Conservation (phyloP, 2,113 vertebrate genomes). For the Pseudorhombus dupliciocellatus region DNA sequence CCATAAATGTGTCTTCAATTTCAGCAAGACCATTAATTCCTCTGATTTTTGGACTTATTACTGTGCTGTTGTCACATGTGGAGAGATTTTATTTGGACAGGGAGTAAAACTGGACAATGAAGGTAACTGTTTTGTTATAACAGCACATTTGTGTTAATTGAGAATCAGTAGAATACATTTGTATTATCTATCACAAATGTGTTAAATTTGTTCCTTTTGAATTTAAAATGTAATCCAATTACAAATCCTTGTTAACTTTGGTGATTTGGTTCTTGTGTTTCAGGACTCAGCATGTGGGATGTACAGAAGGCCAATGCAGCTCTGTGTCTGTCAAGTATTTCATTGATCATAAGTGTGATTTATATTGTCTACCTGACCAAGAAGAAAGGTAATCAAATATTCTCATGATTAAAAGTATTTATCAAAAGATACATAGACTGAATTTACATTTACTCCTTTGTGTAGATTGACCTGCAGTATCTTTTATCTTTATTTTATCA, state of each 20-base stretch:
- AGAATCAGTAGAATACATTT: no score
- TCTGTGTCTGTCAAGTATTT: background rate
- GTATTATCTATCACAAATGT: no score
- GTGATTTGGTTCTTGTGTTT: background rate
- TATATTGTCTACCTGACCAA: slow-evolving; percentile 7
- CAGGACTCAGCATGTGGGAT: slow-evolving; percentile 3
- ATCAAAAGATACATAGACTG: no score
- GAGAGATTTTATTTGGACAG: slow-evolving; percentile 41
- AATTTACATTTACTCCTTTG: background rate
- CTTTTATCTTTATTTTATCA: no score
- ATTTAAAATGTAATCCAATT: no score
- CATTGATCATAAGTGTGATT: slow-evolving; percentile 9
- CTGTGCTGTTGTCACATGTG: slow-evolving; percentile 57
- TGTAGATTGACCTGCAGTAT: background rate
- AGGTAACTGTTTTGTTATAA: no score
- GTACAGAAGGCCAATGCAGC: background rate
- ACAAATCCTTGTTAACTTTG: no score
- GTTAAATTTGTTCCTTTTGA: no score
- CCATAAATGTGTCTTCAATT: slow-evolving; percentile 21
- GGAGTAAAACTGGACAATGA: no score
- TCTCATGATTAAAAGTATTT: background rate
- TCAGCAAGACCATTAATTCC: slow-evolving; percentile 5
- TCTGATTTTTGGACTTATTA: slow-evolving; percentile 46
- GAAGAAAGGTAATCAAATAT: slow-evolving; percentile 10
- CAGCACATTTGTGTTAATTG: no score